phyloP scores from a whole-genome alignment of 2,888 invertebrate species.

The Tenthredo notha region DNA sequence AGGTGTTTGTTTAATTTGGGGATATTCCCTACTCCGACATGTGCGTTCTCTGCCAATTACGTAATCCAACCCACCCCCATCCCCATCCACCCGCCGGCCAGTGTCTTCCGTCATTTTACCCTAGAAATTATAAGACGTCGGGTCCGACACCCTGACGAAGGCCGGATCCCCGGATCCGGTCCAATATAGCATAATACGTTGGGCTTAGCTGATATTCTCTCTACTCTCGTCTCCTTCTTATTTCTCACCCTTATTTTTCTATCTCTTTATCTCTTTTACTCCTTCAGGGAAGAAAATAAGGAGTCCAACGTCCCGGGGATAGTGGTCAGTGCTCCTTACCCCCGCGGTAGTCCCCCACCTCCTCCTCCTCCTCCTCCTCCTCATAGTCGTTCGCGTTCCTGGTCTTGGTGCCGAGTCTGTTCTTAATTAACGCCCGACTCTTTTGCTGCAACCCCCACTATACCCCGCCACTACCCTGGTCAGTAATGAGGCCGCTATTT shows the following conservation, averaged over 20 bases:
- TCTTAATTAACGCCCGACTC: constrained; percentile 78
- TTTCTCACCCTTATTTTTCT: constrained; percentile 48
- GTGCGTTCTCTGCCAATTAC: constrained; percentile 1
- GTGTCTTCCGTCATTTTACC: constrained; percentile 34
- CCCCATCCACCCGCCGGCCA: neutral
- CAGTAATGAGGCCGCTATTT: constrained; percentile 75
- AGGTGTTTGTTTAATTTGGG: constrained; percentile 75
- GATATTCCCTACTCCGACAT: constrained; percentile 59
- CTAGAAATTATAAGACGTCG: constrained; percentile 26
- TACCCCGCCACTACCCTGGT: constrained; percentile 60
- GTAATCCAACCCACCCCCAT: neutral
- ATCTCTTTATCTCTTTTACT: constrained; percentile 52
- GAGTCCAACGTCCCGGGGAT: constrained; percentile 53
- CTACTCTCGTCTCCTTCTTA: constrained; percentile 50
- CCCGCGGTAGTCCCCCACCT: neutral
- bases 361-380: neutral
- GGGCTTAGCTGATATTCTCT: constrained; percentile 69
- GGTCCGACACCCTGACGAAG: constrained; percentile 40
- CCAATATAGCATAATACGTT: constrained; percentile 69
- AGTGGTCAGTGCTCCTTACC: constrained; percentile 77
- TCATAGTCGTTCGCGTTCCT: neutral
- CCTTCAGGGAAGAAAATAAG: constrained; percentile 57
- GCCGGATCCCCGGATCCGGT: constrained; percentile 58
- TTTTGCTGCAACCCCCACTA: constrained; percentile 72
- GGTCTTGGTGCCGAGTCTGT: constrained; percentile 76